Evolutionary conservation across 2,797 vertebrate genomes (phyloP), one percentile per base, ranked within the genome.

Genomic region (Argyrosomus regius): DNA sequence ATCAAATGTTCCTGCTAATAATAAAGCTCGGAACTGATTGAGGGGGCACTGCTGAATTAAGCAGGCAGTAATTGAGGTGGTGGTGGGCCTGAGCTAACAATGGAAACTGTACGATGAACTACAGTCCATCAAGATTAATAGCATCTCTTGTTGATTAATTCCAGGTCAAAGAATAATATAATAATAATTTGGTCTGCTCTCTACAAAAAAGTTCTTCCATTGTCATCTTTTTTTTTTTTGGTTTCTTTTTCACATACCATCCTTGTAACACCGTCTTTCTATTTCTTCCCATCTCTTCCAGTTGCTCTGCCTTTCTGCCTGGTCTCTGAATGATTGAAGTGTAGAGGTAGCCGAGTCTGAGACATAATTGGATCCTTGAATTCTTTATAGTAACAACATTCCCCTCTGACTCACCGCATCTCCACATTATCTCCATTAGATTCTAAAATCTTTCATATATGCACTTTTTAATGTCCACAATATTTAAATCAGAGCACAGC

Each of bases 301-400:
- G 43, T 54, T 17, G 17, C 64, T 73, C 28, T 68, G 4, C 6
- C 53, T 75, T 67, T 72, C 52, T 46, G 46, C 63, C 28, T 56
- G 45, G 46, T 52, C 52, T 52, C 39, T 41, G 71, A 81, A 62
- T 82, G 83, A 90, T 81, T 81, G 78, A 89, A 81, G 75, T 80
- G 52, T 70, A 62, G 62, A 69, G 60, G 75, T 75, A 84, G 69
- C 50, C 9, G 10, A 77, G 52, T 79, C 69, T 75, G 72, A 88
- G 84, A 82, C 50, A 83, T 91, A 87, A 92, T 83, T 90, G 79
- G 78, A 85, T 85, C 81, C 73, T 88, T 92, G 69, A 92, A 88
- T 92, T 82, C 82, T 90, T 88, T 70, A 80, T 87, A 72, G 78
- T 58, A 77, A 82, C 79, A 78, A 63, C 75, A 81, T 78, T 84